phyloP scores from a whole-genome alignment of 1,140 invertebrate species.

The Rhynchophorus ferrugineus region DNA sequence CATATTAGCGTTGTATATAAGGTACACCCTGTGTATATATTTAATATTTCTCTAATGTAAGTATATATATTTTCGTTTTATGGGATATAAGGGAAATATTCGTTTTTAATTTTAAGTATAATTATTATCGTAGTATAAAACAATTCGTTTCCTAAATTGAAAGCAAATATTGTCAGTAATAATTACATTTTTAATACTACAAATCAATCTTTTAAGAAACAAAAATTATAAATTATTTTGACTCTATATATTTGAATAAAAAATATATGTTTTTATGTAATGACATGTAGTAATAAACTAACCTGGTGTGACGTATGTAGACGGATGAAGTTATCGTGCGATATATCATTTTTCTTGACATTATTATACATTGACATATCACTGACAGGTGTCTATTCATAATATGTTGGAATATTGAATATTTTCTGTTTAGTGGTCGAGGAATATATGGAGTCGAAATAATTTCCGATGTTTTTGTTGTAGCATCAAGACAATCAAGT shows the following conservation, averaged over 20 bases:
- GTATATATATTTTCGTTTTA: too few relatives aligned
- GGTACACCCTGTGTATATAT: background rate
- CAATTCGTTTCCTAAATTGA: background rate
- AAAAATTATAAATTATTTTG: slow-evolving; percentile 1
- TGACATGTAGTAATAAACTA: too few relatives aligned
- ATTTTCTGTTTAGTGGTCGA: too few relatives aligned
- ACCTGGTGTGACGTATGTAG: too few relatives aligned
- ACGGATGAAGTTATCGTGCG: too few relatives aligned
- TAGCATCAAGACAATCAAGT: slow-evolving; percentile 32
- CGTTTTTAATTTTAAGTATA: background rate
- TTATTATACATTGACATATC: too few relatives aligned
- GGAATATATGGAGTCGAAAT: slow-evolving; percentile 6
- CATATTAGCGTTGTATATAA: background rate
- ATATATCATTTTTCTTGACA: too few relatives aligned
- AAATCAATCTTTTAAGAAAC: background rate
- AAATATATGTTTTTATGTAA: slow-evolving; percentile 2
- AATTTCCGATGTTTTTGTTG: slow-evolving; percentile 12
- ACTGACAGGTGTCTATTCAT: too few relatives aligned
- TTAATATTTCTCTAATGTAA: too few relatives aligned
- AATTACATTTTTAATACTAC: background rate
- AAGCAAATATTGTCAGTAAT: background rate
- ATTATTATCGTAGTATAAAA: background rate
- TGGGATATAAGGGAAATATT: background rate
- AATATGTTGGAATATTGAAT: too few relatives aligned
- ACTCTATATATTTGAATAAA: background rate